Evolutionary conservation across 2,113 vertebrate species (phyloP), one percentile per base, ranked within the genome.

Genomic region (Rana temporaria): DNA sequence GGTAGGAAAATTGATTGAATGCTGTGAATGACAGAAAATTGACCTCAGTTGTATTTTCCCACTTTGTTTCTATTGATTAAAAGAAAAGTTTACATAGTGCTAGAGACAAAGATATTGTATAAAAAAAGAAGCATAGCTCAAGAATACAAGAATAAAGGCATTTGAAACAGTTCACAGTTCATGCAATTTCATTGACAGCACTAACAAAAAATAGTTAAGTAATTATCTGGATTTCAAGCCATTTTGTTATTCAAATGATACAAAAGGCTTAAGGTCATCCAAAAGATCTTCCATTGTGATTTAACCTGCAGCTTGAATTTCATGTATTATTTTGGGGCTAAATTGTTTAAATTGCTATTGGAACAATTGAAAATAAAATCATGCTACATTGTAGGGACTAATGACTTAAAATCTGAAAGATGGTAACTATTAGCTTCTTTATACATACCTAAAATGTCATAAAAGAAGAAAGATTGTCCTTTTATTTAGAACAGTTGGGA

Each of bases 361-460:
- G 56, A 60, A 68, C 69, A 86, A 7, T 74, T 82, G 83, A 82
- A 63, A 86, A 64, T 70, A 74, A 26, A 67, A 57, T 84, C 84
- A 65, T 87, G 87, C 84, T 84, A 85, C 89, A 87, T 87, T 86
- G 80, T 84, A 87, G 84, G 78, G 88, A 78, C 52, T 85, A 67
- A 34, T 89, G 80, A 78, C 88, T 89, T 53, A 81, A 89, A 89
- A 84, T 86, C 78, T 87, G 89, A 89, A 20, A 48, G 82, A 88
- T 91, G 86, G 86, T 79, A 87, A 86, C 76, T 90, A 85, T 92
- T 92, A 91, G 80, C 86, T 87, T 88, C 67, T 56, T 83, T 86
- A 89, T 87, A 90, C 80, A 88, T 88, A 87, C 69, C 66, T 84
- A 79, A 85, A 90, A 87, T 87, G 17, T 84, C 80, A 85, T 90